Conservation (phyloP, 2,113 vertebrate species). For the Amazona vittata region DNA sequence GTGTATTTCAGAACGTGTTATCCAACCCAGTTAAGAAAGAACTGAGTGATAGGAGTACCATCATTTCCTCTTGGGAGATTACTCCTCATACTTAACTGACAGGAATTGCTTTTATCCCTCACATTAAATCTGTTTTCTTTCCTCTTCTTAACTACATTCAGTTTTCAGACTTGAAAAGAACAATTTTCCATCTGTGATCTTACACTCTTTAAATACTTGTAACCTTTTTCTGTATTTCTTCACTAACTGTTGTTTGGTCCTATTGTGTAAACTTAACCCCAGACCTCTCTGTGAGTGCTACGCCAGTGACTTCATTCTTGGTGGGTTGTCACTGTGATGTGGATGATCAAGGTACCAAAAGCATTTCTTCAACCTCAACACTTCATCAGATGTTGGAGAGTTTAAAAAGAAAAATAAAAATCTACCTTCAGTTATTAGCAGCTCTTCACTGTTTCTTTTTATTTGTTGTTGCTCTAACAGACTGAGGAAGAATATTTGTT, state of each 20-base stretch:
- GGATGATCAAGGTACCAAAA: background rate
- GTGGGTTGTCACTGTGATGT: background rate
- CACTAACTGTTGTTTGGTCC: background rate
- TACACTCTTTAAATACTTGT: background rate
- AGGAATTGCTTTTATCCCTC: background rate
- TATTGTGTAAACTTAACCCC: background rate
- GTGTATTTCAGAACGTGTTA: background rate
- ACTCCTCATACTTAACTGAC: background rate
- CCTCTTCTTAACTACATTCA: background rate
- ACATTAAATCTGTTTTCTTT: background rate
- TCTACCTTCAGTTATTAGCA: background rate
- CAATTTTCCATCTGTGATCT: background rate
- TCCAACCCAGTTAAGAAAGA: background rate
- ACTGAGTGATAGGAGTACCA: background rate
- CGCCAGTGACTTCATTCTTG: rapidly evolving
- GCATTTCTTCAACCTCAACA: background rate
- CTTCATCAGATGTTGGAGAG: background rate
- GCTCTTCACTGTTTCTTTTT: background rate
- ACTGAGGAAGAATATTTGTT: background rate
- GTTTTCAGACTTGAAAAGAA: background rate
- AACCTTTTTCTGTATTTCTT: background rate
- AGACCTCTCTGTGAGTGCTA: background rate
- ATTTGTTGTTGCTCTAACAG: background rate
- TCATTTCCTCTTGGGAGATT: background rate
- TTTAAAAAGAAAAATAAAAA: too few relatives aligned